These are phyloP conservation scores for Palythoa heliodiscus DNA, from an alignment of 92 coral and sea anemone species.

Conservation along the genomic window DNA sequence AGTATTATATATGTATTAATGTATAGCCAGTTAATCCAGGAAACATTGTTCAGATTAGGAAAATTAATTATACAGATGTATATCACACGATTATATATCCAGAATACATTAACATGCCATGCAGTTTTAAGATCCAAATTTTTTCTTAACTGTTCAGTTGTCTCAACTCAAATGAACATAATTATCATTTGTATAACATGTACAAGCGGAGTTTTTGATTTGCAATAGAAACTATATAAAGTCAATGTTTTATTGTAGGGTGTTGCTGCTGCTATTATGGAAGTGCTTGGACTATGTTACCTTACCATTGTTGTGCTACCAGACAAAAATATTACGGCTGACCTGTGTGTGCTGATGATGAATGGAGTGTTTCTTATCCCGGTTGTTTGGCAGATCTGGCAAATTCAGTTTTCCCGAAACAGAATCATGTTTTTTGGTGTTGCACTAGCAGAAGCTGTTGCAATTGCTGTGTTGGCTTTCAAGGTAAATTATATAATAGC, in stretches of 20 bases:
- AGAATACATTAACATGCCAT: too few relatives aligned
- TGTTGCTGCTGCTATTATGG: slow-evolving; percentile 63
- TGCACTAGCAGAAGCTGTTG: slow-evolving; percentile 58
- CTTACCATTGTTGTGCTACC: slow-evolving; percentile 67
- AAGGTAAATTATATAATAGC: slow-evolving; percentile 9
- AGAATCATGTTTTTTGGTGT: slow-evolving; percentile 36
- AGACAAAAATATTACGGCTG: slow-evolving; percentile 38
- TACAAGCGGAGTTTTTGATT: too few relatives aligned
- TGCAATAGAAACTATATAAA: too few relatives aligned
- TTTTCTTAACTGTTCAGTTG: too few relatives aligned
- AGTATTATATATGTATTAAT: too few relatives aligned
- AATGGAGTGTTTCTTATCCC: slow-evolving; percentile 77
- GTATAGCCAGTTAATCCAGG: too few relatives aligned
- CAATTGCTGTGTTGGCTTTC: slow-evolving; percentile 53
- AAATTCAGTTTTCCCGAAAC: not conserved
- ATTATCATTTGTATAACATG: too few relatives aligned
- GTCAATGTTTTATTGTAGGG: slow-evolving; percentile 54
- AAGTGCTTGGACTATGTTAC: slow-evolving; percentile 78
- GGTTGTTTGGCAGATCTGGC: slow-evolving; percentile 69
- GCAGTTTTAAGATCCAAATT: too few relatives aligned
- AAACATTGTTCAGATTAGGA: too few relatives aligned
- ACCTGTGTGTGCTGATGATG: slow-evolving; percentile 74
- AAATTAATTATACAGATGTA: too few relatives aligned
- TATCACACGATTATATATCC: too few relatives aligned
- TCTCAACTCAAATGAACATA: too few relatives aligned